Conservation (phyloP, 2,113 vertebrate species). For the Corydoras sp. region DNA sequence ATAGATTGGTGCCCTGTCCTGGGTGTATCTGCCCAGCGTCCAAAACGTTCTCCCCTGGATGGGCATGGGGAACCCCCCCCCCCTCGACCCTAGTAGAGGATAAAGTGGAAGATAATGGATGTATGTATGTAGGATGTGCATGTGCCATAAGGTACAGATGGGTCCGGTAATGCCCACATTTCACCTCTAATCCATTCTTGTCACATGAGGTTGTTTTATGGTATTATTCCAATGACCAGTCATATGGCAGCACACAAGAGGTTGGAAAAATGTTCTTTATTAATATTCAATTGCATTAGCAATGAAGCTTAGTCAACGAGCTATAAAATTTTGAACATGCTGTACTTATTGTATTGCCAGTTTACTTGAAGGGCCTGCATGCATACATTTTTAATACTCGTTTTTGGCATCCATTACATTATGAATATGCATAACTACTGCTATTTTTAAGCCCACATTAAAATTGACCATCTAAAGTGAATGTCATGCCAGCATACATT, state of each 20-base stretch:
- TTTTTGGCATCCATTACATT: slow-evolving; percentile 43
- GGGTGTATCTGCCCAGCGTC: too few relatives aligned
- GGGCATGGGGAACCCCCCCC: too few relatives aligned
- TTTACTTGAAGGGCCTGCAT: slow-evolving; percentile 38
- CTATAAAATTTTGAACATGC: slow-evolving; percentile 63
- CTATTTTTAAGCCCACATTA: neutral
- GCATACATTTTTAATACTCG: slow-evolving; percentile 31
- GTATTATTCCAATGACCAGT: neutral
- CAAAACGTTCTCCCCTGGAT: too few relatives aligned
- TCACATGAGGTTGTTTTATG: neutral
- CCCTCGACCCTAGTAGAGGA: too few relatives aligned
- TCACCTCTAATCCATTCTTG: neutral
- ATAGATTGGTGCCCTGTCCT: too few relatives aligned
- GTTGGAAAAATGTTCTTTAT: slow-evolving; percentile 43
- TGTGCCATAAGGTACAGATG: too few relatives aligned
- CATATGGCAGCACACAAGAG: slow-evolving; percentile 30
- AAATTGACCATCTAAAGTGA: too few relatives aligned
- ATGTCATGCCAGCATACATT: neutral
- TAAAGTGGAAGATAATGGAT: too few relatives aligned
- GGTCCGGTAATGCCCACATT: too few relatives aligned
- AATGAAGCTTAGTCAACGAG: slow-evolving; percentile 43
- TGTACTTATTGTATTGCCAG: slow-evolving; percentile 48
- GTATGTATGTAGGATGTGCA: too few relatives aligned
- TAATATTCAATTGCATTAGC: slow-evolving; percentile 62
- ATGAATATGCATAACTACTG: slow-evolving; percentile 45